These are phyloP conservation scores for Galerucella calmariensis DNA, from an alignment of 2,888 invertebrate species.

Conservation along the genomic window DNA sequence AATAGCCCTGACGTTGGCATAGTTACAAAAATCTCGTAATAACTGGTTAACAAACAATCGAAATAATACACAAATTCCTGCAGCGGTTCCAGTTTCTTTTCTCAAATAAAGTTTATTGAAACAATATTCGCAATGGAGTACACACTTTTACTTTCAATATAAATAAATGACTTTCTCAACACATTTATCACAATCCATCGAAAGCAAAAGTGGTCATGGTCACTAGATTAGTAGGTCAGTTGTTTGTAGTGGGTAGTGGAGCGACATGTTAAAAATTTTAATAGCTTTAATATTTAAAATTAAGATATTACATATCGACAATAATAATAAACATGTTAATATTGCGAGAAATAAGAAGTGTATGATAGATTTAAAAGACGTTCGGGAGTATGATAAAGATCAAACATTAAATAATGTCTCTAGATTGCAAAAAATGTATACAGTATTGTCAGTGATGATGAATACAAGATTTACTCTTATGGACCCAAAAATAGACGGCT, in stretches of 20 bases:
- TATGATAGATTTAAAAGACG: too few species aligned
- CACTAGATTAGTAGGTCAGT: constrained; percentile 73
- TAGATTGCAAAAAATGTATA: too few species aligned
- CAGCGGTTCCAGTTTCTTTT: neutral
- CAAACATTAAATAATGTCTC: too few species aligned
- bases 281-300: neutral
- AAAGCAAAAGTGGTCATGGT: constrained; percentile 67
- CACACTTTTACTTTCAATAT: constrained; percentile 29
- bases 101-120: neutral
- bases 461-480: too few species aligned
- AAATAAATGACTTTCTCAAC: constrained; percentile 52
- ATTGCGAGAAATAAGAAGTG: too few species aligned
- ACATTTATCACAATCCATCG: constrained; percentile 48
- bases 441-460: too few species aligned
- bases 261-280: neutral
- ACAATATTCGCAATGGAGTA: constrained; percentile 1
- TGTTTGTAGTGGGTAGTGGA: neutral
- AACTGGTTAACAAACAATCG: neutral
- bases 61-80: neutral
- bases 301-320: too few species aligned
- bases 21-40: neutral
- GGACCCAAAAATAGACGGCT: too few species aligned
- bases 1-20: neutral
- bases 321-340: too few species aligned
- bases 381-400: too few species aligned